These are phyloP conservation scores for Myiopsitta monachus DNA, from an alignment of 2,113 vertebrate genomes.

Conservation along the genomic window DNA sequence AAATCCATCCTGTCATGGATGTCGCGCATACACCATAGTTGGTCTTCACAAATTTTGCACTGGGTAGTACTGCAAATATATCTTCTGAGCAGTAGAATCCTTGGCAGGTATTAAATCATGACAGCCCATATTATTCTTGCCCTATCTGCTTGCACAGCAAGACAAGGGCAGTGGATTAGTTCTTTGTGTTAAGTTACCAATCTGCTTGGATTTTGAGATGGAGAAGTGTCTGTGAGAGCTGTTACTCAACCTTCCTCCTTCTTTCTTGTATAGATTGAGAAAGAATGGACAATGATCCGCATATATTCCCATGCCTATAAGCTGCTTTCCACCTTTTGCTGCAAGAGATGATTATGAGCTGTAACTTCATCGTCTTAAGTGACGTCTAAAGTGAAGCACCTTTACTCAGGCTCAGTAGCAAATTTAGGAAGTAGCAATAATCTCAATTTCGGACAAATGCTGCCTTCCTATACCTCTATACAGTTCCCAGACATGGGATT, in stretches of 20 bases:
- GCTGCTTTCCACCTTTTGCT: neutral
- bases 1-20: neutral
- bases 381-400: neutral
- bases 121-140: neutral
- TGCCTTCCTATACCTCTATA: neutral
- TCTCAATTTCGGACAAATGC: neutral
- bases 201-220: neutral
- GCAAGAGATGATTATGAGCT: neutral
- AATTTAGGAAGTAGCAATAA: neutral
- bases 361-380: neutral
- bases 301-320: neutral
- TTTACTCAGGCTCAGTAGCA: neutral
- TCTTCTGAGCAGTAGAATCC: neutral
- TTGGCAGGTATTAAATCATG: neutral
- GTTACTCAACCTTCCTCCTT: neutral
- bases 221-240: neutral
- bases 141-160: neutral
- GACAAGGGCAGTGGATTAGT: neutral
- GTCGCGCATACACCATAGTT: neutral
- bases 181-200: neutral
- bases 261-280: neutral
- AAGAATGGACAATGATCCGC: neutral
- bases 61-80: neutral
- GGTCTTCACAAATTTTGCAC: conserved; percentile 6
- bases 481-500: neutral